Evolutionary conservation across 2,113 vertebrate genomes (phyloP).

Genomic region (Cochlearius cochlearius): DNA sequence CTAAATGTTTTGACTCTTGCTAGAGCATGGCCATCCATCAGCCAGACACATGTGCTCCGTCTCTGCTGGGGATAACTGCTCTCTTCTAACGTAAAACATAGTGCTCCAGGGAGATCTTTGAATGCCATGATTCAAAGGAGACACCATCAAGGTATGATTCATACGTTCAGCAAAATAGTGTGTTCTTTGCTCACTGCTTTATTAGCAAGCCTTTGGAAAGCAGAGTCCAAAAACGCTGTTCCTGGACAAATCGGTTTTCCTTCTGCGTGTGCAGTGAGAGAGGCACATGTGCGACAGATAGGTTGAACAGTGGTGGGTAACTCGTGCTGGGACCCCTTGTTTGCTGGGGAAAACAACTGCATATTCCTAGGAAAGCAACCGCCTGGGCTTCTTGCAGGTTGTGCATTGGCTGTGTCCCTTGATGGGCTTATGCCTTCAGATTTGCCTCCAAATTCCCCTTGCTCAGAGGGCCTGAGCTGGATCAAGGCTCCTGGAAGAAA

Average conservation of each 20-base stretch:
- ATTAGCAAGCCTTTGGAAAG: background rate
- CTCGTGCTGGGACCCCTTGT: background rate
- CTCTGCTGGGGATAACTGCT: slow-evolving; percentile 37
- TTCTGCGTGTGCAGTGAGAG: background rate
- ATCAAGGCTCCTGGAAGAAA: background rate
- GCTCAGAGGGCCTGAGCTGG: background rate
- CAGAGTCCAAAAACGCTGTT: background rate
- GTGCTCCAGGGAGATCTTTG: slow-evolving; percentile 29
- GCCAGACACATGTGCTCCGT: background rate
- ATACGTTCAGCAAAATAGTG: background rate
- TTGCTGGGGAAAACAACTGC: background rate
- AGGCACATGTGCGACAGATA: background rate
- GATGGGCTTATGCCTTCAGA: background rate
- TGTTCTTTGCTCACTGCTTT: background rate
- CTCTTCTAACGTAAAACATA: slow-evolving; percentile 13
- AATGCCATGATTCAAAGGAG: slow-evolving; percentile 29
- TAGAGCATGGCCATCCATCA: slow-evolving; percentile 31
- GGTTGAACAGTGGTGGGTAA: background rate
- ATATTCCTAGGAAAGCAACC: background rate
- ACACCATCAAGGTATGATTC: slow-evolving; percentile 40
- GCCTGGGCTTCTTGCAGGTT: background rate
- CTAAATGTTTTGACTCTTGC: background rate
- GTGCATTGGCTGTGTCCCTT: background rate
- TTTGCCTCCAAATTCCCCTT: background rate
- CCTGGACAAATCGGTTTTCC: background rate